These are phyloP conservation scores for Cherax quadricarinatus DNA, from an alignment of 1,140 invertebrate genomes.

Conservation along the genomic window DNA sequence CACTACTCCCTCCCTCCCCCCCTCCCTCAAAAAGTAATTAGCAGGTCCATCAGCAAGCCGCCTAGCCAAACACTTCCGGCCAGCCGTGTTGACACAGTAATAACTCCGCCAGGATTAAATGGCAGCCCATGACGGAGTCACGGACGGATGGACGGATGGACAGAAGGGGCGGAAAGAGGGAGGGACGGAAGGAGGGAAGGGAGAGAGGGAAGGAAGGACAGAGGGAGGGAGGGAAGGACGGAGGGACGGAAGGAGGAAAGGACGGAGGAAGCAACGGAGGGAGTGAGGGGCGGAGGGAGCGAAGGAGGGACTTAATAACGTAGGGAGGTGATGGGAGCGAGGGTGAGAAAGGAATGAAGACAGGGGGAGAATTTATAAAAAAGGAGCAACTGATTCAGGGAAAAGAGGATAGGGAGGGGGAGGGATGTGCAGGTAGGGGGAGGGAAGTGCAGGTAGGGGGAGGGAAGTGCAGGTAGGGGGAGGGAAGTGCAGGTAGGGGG, in stretches of 20 bases:
- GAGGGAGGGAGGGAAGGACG: neutral
- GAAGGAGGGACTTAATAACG: neutral
- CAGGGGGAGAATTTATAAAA: too few species aligned
- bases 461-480: too few species aligned
- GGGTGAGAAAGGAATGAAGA: too few species aligned
- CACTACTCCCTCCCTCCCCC: too few species aligned
- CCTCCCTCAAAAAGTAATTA: conserved; percentile 4
- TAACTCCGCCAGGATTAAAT: neutral
- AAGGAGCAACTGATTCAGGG: too few species aligned
- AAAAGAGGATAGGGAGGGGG: too few species aligned
- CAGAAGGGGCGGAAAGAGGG: neutral
- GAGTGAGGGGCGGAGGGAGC: neutral
- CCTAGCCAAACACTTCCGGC: neutral
- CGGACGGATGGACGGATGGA: neutral
- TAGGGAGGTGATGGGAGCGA: neutral
- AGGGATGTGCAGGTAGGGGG: too few species aligned
- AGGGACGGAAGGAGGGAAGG: neutral
- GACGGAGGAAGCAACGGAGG: neutral
- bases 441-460: too few species aligned
- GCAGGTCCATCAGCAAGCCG: neutral
- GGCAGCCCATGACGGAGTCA: neutral
- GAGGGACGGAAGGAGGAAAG: neutral
- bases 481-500: too few species aligned
- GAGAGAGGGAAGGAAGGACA: neutral
- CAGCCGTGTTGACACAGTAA: neutral